Evolutionary conservation across 2,797 vertebrate species (phyloP), one percentile per base, ranked within the genome.

Genomic region (Coregonus ussuriensis): DNA sequence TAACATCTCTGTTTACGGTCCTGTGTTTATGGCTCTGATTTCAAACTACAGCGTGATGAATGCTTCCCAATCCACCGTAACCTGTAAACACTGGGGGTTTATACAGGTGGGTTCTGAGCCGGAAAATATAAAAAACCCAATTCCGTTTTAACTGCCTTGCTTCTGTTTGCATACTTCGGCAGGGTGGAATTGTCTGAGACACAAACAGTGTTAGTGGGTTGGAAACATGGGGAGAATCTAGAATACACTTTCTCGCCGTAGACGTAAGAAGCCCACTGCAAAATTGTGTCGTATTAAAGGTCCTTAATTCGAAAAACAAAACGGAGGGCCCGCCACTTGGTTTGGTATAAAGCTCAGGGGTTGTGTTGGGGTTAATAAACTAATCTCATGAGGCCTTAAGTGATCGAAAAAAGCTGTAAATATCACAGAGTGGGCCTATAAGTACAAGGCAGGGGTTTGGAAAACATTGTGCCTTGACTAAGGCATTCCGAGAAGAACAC

Each of bases 11-110:
- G 47, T 72, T 78, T 74, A 76, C 25, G 25, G 75, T 5, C 59
- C 80, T 68, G 74, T 87, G 86, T 89, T 90, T 90, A 90, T 78
- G 73, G 59, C 59, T 81, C 77, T 71, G 41, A 69, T 76, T 77
- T 83, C 80, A 91, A 89, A 88, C 85, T 80, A 79, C 84, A 81
- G 77, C 79, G 76, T 16, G 74, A 87, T 73, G 80, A 88, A 81
- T 71, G 41, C 75, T 86, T 76, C 77, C 83, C 80, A 63, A 74
- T 76, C 77, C 72, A 53, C 78, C 76, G 37, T 15, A 7, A 80
- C 68, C 80, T 84, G 85, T 91, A 90, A 91, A 92, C 88, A 90
- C 33, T 18, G 74, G 31, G 33, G 81, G 77, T 88, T 89, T 87
- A 89, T 88, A 79, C 89, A 91, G 89, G 89, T 91, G 89, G 79